These are phyloP conservation scores for Lutraria lutraria DNA, from an alignment of 2,888 invertebrate genomes.

Conservation along the genomic window DNA sequence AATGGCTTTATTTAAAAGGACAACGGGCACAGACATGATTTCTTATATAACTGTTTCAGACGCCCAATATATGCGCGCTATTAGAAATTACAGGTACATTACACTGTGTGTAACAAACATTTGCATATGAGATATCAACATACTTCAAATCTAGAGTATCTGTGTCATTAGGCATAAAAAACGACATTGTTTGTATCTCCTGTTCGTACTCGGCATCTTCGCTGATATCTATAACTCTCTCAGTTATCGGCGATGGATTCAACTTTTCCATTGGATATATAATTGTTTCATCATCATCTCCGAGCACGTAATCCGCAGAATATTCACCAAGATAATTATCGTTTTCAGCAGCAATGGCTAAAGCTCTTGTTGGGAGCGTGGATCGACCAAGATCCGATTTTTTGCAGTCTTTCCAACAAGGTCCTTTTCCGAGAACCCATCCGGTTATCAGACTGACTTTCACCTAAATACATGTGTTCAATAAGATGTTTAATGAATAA, in stretches of 20 bases:
- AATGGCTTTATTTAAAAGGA: no score
- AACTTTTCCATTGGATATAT: constrained; percentile 25
- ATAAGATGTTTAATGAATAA: no score
- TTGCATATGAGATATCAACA: background rate
- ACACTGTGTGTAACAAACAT: no score
- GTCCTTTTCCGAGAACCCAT: constrained; percentile 73
- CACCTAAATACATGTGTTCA: constrained; percentile 49
- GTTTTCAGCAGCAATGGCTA: background rate
- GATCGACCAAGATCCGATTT: constrained; percentile 54
- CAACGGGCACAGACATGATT: no score
- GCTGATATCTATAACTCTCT: constrained; percentile 67
- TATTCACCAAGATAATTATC: constrained; percentile 70
- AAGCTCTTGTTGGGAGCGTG: constrained; percentile 45
- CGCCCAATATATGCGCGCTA: no score
- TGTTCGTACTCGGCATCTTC: constrained; percentile 68
- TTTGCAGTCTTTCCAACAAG: constrained; percentile 69
- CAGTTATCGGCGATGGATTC: constrained; percentile 40
- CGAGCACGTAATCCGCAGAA: constrained; percentile 45
- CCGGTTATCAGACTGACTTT: constrained; percentile 70
- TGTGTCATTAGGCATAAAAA: constrained; percentile 38
- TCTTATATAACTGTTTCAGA: no score
- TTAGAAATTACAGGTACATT: no score
- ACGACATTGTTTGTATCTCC: constrained; percentile 56
- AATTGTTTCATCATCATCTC: background rate
- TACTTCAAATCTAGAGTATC: constrained; percentile 57